phyloP scores from a whole-genome alignment of 2,113 vertebrate genomes.

The Merops nubicus region DNA sequence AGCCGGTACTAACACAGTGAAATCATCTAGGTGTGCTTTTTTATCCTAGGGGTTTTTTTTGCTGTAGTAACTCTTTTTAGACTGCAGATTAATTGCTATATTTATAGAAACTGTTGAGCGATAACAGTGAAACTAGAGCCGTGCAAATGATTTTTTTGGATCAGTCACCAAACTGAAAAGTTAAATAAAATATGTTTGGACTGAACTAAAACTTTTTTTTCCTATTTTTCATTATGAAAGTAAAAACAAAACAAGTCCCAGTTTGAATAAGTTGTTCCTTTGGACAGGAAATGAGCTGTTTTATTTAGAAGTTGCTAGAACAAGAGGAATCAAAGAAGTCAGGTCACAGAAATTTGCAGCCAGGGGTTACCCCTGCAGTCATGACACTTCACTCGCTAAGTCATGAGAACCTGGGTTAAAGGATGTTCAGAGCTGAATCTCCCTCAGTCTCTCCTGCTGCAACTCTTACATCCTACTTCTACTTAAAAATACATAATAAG shows the following conservation, averaged over 20 bases:
- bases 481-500: background rate
- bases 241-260: background rate
- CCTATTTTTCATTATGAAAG: background rate
- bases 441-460: background rate
- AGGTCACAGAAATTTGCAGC: background rate
- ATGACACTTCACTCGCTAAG: background rate
- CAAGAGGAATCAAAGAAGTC: background rate
- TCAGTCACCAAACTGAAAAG: background rate
- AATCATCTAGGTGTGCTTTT: background rate
- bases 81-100: background rate
- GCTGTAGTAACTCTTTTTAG: background rate
- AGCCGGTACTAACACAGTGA: background rate
- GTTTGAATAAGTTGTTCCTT: background rate
- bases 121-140: background rate
- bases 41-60: background rate
- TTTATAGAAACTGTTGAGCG: background rate
- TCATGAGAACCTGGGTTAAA: rapidly evolving
- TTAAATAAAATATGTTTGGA: background rate
- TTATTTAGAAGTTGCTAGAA: background rate
- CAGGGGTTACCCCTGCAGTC: background rate
- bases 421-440: background rate
- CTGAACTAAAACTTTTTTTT: background rate
- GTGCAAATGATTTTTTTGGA: background rate
- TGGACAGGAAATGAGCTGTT: background rate
- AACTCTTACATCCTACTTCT: background rate